Evolutionary conservation across 2,113 vertebrate species (phyloP).

Genomic region (Hippoglossus stenolepis): DNA sequence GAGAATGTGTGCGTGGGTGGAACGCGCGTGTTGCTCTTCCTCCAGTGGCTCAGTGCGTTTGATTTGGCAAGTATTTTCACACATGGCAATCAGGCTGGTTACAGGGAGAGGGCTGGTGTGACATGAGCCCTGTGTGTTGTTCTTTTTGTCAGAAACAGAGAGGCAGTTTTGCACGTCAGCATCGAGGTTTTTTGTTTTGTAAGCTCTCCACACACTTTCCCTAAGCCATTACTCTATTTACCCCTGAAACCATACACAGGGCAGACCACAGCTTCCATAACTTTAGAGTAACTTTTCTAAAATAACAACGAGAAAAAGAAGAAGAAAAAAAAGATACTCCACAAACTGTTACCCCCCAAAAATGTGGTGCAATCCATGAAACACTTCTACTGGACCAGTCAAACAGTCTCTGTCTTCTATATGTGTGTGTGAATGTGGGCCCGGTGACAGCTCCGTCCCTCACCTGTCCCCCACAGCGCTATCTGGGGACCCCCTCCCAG

Average conservation of each 20-base stretch:
- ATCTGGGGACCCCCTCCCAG: constrained; percentile 78
- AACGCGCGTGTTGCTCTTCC: constrained; percentile 49
- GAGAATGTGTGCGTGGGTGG: constrained; percentile 16
- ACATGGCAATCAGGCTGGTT: constrained; percentile 59
- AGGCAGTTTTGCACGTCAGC: constrained; percentile 67
- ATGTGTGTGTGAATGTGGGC: constrained; percentile 73
- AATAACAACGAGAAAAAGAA: constrained; percentile 44
- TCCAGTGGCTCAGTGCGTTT: constrained; percentile 47
- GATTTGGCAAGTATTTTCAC: constrained; percentile 62
- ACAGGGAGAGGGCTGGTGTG: constrained; percentile 51
- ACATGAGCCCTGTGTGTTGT: constrained; percentile 57
- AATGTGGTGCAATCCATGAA: constrained; percentile 72
- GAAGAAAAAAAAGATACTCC: constrained; percentile 43
- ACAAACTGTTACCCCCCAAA: constrained; percentile 49
- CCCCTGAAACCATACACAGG: constrained; percentile 40
- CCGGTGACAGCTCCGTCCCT: constrained; percentile 94
- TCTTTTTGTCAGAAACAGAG: constrained; percentile 66
- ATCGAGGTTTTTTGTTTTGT: constrained; percentile 54
- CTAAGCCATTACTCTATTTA: constrained; percentile 65
- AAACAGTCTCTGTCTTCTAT: constrained; percentile 67
- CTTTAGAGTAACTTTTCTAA: constrained; percentile 74
- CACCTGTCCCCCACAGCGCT: constrained; percentile 82
- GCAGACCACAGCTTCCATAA: constrained; percentile 51
- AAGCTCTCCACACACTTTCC: constrained; percentile 59
- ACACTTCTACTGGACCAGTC: constrained; percentile 71